These are phyloP conservation scores for Drosophila cognata DNA, from an alignment of 2,888 invertebrate genomes.

Conservation along the genomic window DNA sequence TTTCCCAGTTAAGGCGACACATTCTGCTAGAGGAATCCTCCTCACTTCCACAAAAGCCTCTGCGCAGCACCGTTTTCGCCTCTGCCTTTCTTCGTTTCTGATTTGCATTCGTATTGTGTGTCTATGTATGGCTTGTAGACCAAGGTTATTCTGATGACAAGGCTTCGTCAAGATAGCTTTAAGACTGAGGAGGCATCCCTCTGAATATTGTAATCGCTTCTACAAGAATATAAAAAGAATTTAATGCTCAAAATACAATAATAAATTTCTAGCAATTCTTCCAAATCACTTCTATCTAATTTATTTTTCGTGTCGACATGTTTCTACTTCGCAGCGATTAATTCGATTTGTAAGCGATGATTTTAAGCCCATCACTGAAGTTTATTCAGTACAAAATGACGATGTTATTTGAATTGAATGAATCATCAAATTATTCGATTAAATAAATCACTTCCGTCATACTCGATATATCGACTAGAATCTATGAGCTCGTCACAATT, in stretches of 20 bases:
- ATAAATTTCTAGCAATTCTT: background rate
- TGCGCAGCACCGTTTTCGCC: no score
- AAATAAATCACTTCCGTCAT: background rate
- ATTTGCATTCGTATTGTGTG: no score
- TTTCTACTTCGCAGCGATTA: background rate
- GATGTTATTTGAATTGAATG: conserved; percentile 1
- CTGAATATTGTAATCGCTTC: background rate
- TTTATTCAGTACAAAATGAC: background rate
- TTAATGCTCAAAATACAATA: background rate
- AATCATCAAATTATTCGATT: background rate
- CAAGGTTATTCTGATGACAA: background rate
- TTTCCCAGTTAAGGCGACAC: no score
- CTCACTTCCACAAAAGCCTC: no score
- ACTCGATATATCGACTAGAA: background rate
- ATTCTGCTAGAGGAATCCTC: no score
- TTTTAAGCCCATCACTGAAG: background rate
- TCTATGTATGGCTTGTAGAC: background rate
- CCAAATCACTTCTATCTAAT: background rate
- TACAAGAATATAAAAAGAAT: background rate
- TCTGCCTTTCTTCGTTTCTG: no score
- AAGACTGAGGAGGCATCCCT: background rate
- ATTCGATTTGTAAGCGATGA: background rate
- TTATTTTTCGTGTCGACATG: background rate
- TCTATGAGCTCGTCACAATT: background rate
- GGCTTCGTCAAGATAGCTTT: background rate